Conservation (phyloP, 2,113 vertebrate genomes). For the Eupsittula cactorum region DNA sequence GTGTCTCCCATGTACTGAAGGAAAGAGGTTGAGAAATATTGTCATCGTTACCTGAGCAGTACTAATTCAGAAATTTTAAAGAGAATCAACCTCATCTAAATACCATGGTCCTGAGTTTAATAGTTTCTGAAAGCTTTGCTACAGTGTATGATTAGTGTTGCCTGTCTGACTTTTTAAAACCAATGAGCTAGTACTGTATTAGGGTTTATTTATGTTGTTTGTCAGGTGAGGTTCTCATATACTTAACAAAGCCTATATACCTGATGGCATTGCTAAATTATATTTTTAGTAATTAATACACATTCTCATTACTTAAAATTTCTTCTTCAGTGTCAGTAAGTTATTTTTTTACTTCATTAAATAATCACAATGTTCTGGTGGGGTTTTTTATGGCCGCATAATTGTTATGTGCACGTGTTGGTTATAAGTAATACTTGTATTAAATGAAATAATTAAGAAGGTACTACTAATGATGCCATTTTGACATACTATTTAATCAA, state of each 20-base stretch:
- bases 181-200: background rate
- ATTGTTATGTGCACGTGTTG: background rate
- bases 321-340: background rate
- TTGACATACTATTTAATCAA: background rate
- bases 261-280: background rate
- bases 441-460: background rate
- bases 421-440: background rate
- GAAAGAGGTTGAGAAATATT: background rate
- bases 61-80: background rate
- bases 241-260: background rate
- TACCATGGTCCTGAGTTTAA: background rate
- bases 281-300: background rate
- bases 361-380: background rate
- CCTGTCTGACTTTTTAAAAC: background rate
- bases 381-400: background rate
- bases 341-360: background rate
- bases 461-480: background rate
- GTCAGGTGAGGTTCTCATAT: background rate
- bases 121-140: background rate
- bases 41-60: background rate
- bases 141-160: background rate
- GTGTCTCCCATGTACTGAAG: background rate
- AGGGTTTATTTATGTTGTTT: background rate
- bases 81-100: background rate
- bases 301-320: background rate